These are phyloP conservation scores for Platanista minor DNA, from an alignment of 2,113 vertebrate genomes.

Conservation along the genomic window DNA sequence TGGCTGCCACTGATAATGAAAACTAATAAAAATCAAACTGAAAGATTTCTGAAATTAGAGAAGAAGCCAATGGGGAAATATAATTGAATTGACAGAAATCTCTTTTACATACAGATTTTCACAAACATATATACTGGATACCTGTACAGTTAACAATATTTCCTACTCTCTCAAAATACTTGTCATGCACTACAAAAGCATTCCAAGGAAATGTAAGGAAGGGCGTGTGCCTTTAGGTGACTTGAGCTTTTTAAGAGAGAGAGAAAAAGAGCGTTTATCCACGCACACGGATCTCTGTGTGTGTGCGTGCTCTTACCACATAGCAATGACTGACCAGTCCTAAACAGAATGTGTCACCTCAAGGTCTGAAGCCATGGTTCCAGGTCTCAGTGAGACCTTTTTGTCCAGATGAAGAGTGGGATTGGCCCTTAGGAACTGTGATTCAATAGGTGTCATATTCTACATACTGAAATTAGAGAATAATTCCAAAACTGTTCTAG, in stretches of 20 bases:
- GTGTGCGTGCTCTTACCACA: not conserved
- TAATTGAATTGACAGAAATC: not conserved
- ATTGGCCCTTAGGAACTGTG: not conserved
- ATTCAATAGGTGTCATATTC: not conserved
- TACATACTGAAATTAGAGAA: not conserved
- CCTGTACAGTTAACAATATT: not conserved
- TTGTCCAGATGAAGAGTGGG: not conserved
- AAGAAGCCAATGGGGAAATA: not conserved
- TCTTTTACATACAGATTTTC: not conserved
- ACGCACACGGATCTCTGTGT: rapidly evolving
- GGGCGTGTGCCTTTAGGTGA: not conserved
- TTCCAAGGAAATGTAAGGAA: not conserved
- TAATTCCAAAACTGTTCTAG: not conserved
- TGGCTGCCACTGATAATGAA: not conserved
- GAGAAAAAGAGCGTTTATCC: not conserved
- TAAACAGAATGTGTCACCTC: not conserved
- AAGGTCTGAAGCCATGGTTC: not conserved
- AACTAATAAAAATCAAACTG: not conserved
- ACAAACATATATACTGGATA: not conserved
- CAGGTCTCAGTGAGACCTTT: not conserved
- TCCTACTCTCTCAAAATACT: not conserved
- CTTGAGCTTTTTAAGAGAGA: not conserved
- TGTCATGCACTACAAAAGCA: not conserved
- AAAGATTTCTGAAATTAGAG: not conserved
- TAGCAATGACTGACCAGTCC: not conserved